phyloP scores from a whole-genome alignment of 2,113 vertebrate species.

The Perca schrenkii region DNA sequence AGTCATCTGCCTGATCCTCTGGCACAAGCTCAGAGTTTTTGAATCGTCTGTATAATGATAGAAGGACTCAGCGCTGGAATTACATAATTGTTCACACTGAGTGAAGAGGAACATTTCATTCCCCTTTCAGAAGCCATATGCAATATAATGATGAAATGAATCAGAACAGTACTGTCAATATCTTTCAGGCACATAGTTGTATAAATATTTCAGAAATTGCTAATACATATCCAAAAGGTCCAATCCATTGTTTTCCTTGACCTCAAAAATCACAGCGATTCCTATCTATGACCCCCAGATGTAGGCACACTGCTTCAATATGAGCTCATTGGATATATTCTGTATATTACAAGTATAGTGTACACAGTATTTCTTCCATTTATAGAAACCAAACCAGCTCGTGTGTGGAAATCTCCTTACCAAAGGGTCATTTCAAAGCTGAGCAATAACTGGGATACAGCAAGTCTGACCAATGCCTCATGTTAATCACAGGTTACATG shows the following conservation, averaged over 20 bases:
- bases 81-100: slow-evolving; percentile 70
- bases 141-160: slow-evolving; percentile 22
- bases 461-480: slow-evolving; percentile 9
- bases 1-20: slow-evolving; percentile 28
- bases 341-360: background rate
- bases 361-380: background rate
- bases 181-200: slow-evolving; percentile 7
- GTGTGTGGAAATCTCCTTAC: background rate
- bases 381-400: background rate
- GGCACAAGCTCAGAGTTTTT: slow-evolving; percentile 38
- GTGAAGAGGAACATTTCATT: slow-evolving; percentile 59
- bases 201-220: slow-evolving; percentile 9
- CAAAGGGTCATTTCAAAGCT: background rate
- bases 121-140: slow-evolving; percentile 30
- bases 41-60: slow-evolving; percentile 50
- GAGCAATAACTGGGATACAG: background rate
- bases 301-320: background rate
- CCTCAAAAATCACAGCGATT: background rate
- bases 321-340: background rate
- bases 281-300: background rate
- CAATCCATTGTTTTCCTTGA: background rate
- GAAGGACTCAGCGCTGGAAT: slow-evolving; percentile 39
- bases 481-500: background rate
- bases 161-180: background rate
- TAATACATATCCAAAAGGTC: background rate